A percentile compares a stretch with the other conserved stretches of the same genome.
These are phyloP conservation scores for Nannoperca obscura DNA, from an alignment of 2,797 vertebrate genomes.

Conservation along the genomic window DNA sequence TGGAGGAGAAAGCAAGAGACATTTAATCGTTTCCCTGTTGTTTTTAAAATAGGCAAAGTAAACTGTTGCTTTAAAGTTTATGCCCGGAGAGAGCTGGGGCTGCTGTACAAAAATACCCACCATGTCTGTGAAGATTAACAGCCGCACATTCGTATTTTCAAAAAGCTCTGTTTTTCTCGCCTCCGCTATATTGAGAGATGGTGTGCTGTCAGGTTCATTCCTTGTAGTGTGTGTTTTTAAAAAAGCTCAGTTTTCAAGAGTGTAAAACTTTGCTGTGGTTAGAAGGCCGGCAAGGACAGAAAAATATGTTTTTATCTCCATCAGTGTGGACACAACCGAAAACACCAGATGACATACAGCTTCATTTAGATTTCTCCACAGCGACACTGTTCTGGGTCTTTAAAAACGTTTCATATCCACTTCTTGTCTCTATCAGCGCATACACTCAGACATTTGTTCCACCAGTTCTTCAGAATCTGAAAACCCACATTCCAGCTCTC, in stretches of 20 bases:
- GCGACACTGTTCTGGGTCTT: not conserved
- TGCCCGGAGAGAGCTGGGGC: too few relatives aligned
- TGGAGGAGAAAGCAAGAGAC: too few relatives aligned
- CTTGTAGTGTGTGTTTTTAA: too few relatives aligned
- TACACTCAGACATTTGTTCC: not conserved
- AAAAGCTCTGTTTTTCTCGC: not conserved
- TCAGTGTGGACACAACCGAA: conserved; percentile 17
- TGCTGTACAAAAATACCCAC: not conserved
- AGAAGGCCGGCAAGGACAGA: not conserved
- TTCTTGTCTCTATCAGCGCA: conserved; percentile 17
- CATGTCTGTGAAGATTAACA: not conserved
- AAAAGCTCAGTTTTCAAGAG: not conserved
- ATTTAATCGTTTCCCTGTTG: too few relatives aligned
- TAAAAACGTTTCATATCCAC: conserved; percentile 16
- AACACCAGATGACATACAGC: conserved; percentile 18
- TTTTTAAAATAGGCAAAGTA: too few relatives aligned
- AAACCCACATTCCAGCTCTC: conserved; percentile 46
- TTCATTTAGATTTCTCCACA: conserved; percentile 40
- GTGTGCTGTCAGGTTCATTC: not conserved
- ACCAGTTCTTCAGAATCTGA: conserved; percentile 1
- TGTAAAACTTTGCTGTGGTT: conserved; percentile 7
- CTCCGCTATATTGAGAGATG: not conserved
- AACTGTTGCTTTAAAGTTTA: too few relatives aligned
- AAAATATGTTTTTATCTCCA: conserved; percentile 10
- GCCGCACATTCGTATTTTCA: not conserved